These are phyloP conservation scores for Volucella inanis DNA, from an alignment of 2,888 invertebrate genomes.

Conservation along the genomic window DNA sequence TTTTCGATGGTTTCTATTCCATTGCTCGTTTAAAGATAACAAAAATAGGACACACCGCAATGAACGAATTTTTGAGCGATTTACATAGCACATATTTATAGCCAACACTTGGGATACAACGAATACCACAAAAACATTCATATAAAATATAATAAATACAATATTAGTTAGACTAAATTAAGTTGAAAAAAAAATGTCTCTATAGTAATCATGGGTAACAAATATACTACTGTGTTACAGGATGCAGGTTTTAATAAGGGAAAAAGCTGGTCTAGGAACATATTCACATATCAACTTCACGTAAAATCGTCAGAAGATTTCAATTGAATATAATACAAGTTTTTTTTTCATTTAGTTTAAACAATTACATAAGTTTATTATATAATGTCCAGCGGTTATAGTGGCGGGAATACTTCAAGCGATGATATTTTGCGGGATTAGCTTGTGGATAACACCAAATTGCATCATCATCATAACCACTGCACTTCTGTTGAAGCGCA, in stretches of 20 bases:
- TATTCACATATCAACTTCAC: slow-evolving; percentile 41
- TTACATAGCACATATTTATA: slow-evolving; percentile 38
- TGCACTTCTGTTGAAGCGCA: not conserved
- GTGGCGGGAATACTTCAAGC: not conserved
- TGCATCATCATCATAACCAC: not conserved
- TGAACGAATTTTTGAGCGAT: slow-evolving; percentile 50
- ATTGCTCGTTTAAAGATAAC: slow-evolving; percentile 36
- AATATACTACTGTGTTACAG: slow-evolving; percentile 28
- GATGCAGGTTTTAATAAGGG: slow-evolving; percentile 4
- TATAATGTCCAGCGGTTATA: not conserved
- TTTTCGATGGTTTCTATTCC: slow-evolving; percentile 5
- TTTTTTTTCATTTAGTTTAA: slow-evolving; percentile 3
- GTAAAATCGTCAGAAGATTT: slow-evolving; percentile 47
- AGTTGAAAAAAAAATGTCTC: slow-evolving; percentile 21
- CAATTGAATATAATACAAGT: slow-evolving; percentile 19
- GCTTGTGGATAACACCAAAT: not conserved
- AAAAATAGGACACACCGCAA: slow-evolving; percentile 26
- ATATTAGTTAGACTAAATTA: slow-evolving; percentile 58
- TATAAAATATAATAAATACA: slow-evolving; percentile 67
- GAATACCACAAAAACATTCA: slow-evolving; percentile 42
- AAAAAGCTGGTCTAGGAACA: slow-evolving; percentile 23
- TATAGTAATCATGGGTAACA: slow-evolving; percentile 38
- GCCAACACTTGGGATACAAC: slow-evolving; percentile 34
- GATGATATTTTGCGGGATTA: not conserved
- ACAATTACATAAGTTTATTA: not conserved